A percentile compares a stretch with the other conserved stretches of the same genome.
phyloP scores from a whole-genome alignment of 2,113 vertebrate genomes.

The mouse (Mus musculus) region GRCm39 chr10:17686001-17686500 shows the following conservation, averaged over 20 bases:
- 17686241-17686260: not conserved
- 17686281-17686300: not conserved
- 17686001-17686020: no score
- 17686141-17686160: no score
- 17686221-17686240: not conserved
- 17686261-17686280: slow-evolving; percentile 24
- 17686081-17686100: no score
- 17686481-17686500: not conserved
- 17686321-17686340: slow-evolving; percentile 46
- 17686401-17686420: slow-evolving; percentile 15
- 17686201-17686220: no score
- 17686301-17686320: not conserved
- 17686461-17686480: not conserved
- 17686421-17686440: not conserved
- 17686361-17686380: not conserved
- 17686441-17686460: not conserved
- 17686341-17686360: slow-evolving; percentile 28
- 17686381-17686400: not conserved
- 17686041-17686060: no score
- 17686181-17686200: no score
- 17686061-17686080: no score
- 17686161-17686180: no score
- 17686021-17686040: no score
- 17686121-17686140: no score
- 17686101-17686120: no score